phyloP scores from a whole-genome alignment of 2,113 vertebrate genomes.

The Sphaerodactylus townsendi region DNA sequence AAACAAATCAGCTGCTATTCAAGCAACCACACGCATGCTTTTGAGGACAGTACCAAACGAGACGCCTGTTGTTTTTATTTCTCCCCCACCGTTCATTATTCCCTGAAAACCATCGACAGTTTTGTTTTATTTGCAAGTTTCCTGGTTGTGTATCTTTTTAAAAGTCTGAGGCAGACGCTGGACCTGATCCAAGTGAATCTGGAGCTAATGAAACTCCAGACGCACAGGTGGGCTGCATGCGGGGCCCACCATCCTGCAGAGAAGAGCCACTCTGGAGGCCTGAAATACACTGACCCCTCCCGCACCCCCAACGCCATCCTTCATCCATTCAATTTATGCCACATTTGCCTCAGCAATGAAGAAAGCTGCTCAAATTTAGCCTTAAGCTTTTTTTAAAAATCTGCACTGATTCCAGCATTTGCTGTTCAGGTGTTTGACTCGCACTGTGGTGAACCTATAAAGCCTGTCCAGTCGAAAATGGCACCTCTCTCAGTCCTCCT shows the following conservation, averaged over 20 bases:
- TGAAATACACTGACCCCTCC: background rate
- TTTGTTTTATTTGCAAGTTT: background rate
- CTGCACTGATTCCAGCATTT: background rate
- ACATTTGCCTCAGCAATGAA: background rate
- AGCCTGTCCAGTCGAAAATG: no score
- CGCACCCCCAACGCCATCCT: no score
- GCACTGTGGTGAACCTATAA: no score
- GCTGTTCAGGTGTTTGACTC: background rate
- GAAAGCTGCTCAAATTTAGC: background rate
- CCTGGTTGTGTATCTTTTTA: background rate
- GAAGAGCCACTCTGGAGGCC: background rate
- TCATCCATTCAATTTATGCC: no score
- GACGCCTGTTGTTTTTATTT: background rate
- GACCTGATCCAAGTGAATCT: background rate
- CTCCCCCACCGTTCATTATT: background rate
- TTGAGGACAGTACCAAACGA: background rate
- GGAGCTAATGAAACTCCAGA: background rate
- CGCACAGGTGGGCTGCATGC: background rate
- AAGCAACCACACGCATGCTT: background rate
- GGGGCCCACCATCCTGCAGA: background rate
- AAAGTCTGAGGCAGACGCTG: background rate
- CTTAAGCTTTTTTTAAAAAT: no score
- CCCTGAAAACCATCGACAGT: background rate
- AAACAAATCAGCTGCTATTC: no score
- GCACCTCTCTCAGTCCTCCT: background rate